Evolutionary conservation across 2,797 vertebrate genomes (phyloP), one percentile per base, ranked within the genome.

Genomic region (Hozukius guyotensis): DNA sequence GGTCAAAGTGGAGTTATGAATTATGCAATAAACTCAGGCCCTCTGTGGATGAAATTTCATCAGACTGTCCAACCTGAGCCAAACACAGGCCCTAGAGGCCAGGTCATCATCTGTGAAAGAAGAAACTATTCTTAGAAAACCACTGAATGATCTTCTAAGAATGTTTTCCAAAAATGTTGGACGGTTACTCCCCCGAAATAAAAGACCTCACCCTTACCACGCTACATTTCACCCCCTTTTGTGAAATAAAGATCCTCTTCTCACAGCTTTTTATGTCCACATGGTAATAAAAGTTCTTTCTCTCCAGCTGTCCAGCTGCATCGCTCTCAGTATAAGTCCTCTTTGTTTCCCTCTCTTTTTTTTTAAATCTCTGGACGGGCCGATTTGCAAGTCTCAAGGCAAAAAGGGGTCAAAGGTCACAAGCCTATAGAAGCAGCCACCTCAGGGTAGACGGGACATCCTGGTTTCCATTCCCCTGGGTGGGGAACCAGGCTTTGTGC

Each of bases 251-350:
- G 75, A 84, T 83, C 68, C 64, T 70, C 66, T 87, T 52, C 80
- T 77, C 74, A 49, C 69, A 63, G 72, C 79, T 65, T 86, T 89
- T 88, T 70, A 78, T 63, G 82, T 88, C 77, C 73, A 69, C 56
- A 22, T 70, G 73, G 70, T 73, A 69, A 85, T 90, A 85, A 87
- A 91, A 57, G 89, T 88, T 87, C 80, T 90, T 82, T 89, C 68
- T 69, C 80, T 86, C 82, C 82, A 87, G 90, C 91, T 94, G 90
- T 93, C 89, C 91, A 84, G 83, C 90, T 91, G 75, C 84, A 87
- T 92, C 89, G 85, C 84, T 72, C 79, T 75, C 83, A 83, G 81
- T 89, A 85, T 88, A 92, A 90, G 86, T 90, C 82, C 84, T 76
- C 90, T 93, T 95, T 95, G 94, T 95, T 92, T 91, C 83, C 80